Evolutionary conservation across 2,888 invertebrate genomes (phyloP), one percentile per base, ranked within the genome.

Genomic region (Synanthedon tipuliformis): DNA sequence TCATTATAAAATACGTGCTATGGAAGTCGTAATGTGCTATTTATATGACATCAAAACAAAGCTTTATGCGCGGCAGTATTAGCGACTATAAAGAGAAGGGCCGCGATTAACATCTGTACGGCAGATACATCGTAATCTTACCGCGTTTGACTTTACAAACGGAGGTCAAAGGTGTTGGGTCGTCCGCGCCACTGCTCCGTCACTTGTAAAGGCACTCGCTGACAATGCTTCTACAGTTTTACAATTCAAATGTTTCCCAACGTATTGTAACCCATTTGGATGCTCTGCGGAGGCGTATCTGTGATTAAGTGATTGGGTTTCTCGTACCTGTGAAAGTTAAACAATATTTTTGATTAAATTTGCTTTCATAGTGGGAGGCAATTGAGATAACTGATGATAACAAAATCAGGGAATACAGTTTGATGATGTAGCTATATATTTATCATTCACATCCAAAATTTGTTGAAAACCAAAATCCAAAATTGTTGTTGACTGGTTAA

Each of bases 1-100:
- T 16, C 23, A 18, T 10, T 16, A 18, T 65, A 65, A 64, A 62
- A 64, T 65, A 61, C 56, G 60, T 61, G 63, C 64, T 66, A 73
- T 69, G 67, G 64, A 60, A 64, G 71, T 68, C 66, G 68, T 75
- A 73, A 75, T 74, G 68, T 64, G 69, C 71, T 80, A 77, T 82
- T 80, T 80, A 75, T 77, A 75, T 68, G 71, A 70, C 74, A 75
- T 74, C 67, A 75, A 78, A 75, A 79, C 75, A 77, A 74, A 67
- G 71, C 64, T 61, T 57, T 62, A 54, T 63, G 64, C 63, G 65
- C 62, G 64, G 69, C 62, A 57, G 65, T 65, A 65, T 71, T 74
- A 74, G 71, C 67, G 65, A 62, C 68, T 64, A 64, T 78, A 76
- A 75, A 75, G 56, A 70, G 66, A 66, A 67, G 65, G 64, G 60